These are phyloP conservation scores for Melierax canorus DNA, from an alignment of 2,113 vertebrate species.

Conservation along the genomic window DNA sequence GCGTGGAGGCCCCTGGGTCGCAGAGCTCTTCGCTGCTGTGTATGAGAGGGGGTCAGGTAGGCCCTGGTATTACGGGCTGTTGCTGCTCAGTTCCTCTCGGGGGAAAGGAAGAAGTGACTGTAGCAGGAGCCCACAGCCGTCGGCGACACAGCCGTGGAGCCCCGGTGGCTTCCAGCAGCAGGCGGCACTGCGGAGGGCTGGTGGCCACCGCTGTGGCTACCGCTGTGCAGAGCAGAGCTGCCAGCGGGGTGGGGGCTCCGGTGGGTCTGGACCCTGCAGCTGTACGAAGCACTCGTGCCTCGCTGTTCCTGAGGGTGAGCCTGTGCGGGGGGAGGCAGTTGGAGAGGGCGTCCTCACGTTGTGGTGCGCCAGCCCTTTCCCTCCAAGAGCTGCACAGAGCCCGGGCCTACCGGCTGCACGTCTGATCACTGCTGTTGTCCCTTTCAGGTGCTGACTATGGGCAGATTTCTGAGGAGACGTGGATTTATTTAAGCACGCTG, in stretches of 20 bases:
- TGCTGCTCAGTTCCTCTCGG: neutral
- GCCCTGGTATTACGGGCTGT: neutral
- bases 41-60: neutral
- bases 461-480: constrained; percentile 97
- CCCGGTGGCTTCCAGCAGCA: neutral
- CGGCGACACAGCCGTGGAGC: rapidly evolving
- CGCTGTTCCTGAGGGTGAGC: neutral
- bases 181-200: neutral
- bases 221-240: neutral
- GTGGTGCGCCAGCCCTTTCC: neutral
- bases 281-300: neutral
- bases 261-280: neutral
- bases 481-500: constrained; percentile 87
- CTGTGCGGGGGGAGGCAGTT: neutral
- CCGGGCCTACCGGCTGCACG: rapidly evolving
- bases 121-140: no score
- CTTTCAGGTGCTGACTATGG: constrained; percentile 91
- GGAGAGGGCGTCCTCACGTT: rapidly evolving
- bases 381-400: rapidly evolving
- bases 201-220: neutral
- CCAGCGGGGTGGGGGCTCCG: rapidly evolving
- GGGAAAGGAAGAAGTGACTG: neutral
- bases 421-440: neutral
- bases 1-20: neutral
- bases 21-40: neutral